Evolutionary conservation across 2,888 invertebrate species (phyloP), one percentile per base, ranked within the genome.

Genomic region (Eristalinus sepulchralis): DNA sequence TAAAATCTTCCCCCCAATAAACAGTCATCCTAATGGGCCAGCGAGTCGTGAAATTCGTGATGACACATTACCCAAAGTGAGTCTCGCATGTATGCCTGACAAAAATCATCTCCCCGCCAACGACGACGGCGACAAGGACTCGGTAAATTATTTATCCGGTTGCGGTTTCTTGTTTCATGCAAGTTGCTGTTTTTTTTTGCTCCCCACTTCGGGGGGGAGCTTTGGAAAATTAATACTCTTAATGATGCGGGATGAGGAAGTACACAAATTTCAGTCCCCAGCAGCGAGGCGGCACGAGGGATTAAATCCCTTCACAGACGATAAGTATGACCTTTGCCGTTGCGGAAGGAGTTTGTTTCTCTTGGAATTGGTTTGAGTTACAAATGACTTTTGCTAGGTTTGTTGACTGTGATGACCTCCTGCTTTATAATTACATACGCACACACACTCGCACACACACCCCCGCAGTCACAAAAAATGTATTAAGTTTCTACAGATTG

Each of bases 211-310:
- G 34, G 66, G 66, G 22, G 78, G 78, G n/a, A n/a, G 68, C 59
- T 78, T 60, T 79, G 22, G 76, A 81, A 85, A 85, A 67, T 81
- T 77, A 85, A 85, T 85, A 85, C 77, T 63, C 84, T 71, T 70
- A 71, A 73, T 72, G 71, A n/a, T n/a, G n/a, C n/a, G n/a, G 84
- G 22, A 47, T 17, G 72, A 60, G 53, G 47, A 70, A 53, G 24
- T 66, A 80, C 63, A n/a, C 33, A 68, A 39, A 39, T 39, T 6
- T 17, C n/a, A 47, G 47, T 36, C 62, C 24, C 55, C 36, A 6
- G 22, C n/a, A n/a, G n/a, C 13, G 39, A 64, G 63, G n/a, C 53
- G 39, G 67, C 36, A 76, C 34, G 22, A 22, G 73, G 6, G 55
- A 36, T 47, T 39, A 34, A 9, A 62, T 39, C 22, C 59, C 36